These are phyloP conservation scores for Paracanthobrama guichenoti DNA, from an alignment of 2,113 vertebrate genomes.

Conservation along the genomic window DNA sequence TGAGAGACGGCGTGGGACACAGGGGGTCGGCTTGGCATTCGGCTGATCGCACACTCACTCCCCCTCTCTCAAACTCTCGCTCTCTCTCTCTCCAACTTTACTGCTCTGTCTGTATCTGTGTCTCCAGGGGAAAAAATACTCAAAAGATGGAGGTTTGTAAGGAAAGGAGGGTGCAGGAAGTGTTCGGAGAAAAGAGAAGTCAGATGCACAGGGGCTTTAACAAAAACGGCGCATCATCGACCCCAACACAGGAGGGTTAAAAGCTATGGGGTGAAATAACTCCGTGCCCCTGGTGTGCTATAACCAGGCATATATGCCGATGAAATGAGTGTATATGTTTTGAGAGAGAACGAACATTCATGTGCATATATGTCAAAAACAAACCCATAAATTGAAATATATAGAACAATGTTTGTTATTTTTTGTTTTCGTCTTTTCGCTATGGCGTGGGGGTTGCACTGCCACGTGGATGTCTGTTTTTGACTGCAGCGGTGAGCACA, in stretches of 20 bases:
- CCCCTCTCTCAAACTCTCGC: conserved; percentile 69
- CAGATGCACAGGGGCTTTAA: conserved; percentile 57
- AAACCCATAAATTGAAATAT: conserved; percentile 66
- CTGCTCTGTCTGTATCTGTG: conserved; percentile 70
- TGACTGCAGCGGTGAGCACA: neutral
- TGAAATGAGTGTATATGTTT: conserved; percentile 69
- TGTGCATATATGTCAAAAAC: conserved; percentile 53
- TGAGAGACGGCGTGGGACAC: conserved; percentile 74
- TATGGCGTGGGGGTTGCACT: conserved; percentile 58
- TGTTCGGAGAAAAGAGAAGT: conserved; percentile 52
- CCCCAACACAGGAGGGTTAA: conserved; percentile 48
- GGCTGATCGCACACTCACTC: conserved; percentile 78
- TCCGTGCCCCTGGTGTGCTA: conserved; percentile 70
- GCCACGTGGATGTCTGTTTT: conserved; percentile 37
- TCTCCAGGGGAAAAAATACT: conserved; percentile 67
- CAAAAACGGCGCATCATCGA: conserved; percentile 47
- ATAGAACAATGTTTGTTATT: conserved; percentile 70
- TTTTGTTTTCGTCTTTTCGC: conserved; percentile 56
- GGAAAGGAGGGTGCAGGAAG: conserved; percentile 45
- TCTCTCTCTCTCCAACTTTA: conserved; percentile 71
- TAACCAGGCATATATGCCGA: conserved; percentile 74
- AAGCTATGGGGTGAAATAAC: conserved; percentile 53
- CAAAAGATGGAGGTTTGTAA: conserved; percentile 56
- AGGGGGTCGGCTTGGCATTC: conserved; percentile 66
- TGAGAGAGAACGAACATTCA: conserved; percentile 61